Evolutionary conservation across 2,888 invertebrate species (phyloP).

Genomic region (Ectemnius lituratus): DNA sequence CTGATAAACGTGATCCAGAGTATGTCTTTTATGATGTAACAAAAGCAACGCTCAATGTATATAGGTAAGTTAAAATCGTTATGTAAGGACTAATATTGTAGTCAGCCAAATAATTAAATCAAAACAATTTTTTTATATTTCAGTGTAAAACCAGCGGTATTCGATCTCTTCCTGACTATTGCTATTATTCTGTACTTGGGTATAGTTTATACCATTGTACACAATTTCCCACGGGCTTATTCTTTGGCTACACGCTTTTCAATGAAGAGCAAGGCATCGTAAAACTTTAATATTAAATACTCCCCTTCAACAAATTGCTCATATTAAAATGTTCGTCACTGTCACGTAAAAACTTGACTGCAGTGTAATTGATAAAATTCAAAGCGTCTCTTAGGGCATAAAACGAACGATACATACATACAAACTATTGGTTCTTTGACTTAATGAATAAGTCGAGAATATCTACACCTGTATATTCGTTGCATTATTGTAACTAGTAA

Average conservation of each 20-base stretch:
- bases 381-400: constrained; percentile 30
- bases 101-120: neutral
- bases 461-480: constrained; percentile 28
- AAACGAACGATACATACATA: constrained; percentile 19
- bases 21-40: constrained; percentile 93
- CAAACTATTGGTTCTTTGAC: neutral
- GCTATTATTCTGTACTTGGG: constrained; percentile 91
- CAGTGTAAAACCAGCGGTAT: constrained; percentile 98
- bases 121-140: constrained; percentile 71
- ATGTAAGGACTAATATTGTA: neutral
- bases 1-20: constrained; percentile 94
- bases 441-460: neutral
- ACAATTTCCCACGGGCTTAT: constrained; percentile 85
- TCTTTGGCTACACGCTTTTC: constrained; percentile 78
- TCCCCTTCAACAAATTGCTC: neutral
- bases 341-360: constrained; percentile 23
- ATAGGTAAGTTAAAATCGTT: constrained; percentile 82
- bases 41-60: constrained; percentile 89
- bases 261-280: constrained; percentile 70
- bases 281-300: constrained; percentile 43
- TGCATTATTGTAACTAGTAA: constrained; percentile 27
- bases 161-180: constrained; percentile 95
- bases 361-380: constrained; percentile 7
- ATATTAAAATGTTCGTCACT: neutral
- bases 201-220: constrained; percentile 89